A percentile compares a stretch with the other conserved stretches of the same genome.
These are phyloP conservation scores for Oxycera nigricornis DNA, from an alignment of 2,888 invertebrate species.

Conservation along the genomic window DNA sequence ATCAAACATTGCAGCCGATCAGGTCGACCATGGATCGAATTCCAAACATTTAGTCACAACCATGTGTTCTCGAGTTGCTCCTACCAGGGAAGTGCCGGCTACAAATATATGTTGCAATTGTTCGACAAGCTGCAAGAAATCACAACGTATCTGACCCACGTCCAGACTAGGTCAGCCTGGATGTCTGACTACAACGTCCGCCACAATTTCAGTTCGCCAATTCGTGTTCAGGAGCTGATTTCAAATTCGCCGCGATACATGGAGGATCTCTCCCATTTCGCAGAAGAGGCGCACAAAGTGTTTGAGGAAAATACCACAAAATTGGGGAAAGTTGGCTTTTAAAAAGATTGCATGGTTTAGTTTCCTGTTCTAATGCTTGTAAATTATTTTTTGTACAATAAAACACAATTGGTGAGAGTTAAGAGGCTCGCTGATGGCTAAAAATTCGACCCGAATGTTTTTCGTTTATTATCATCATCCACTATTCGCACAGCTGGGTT, in stretches of 20 bases:
- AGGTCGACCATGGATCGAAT: constrained; percentile 65
- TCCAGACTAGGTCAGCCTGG: constrained; percentile 65
- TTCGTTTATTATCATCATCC: too few species aligned
- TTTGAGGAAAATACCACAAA: constrained; percentile 87
- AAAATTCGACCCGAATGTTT: too few species aligned
- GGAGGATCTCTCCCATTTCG: constrained; percentile 65
- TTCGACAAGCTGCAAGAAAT: constrained; percentile 59
- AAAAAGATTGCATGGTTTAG: constrained; percentile 49
- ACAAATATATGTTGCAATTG: constrained; percentile 61
- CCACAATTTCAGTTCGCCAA: constrained; percentile 73
- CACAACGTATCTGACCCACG: constrained; percentile 57
- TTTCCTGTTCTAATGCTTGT: neutral
- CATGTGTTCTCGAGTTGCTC: constrained; percentile 71
- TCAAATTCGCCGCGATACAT: constrained; percentile 66
- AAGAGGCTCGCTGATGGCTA: neutral
- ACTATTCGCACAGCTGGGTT: too few species aligned
- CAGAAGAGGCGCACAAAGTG: constrained; percentile 65
- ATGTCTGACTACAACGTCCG: constrained; percentile 74
- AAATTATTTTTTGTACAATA: constrained; percentile 2
- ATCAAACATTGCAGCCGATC: constrained; percentile 55
- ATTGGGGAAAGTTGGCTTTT: constrained; percentile 88
- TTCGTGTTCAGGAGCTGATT: constrained; percentile 70
- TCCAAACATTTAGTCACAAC: constrained; percentile 68
- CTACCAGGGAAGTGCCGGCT: constrained; percentile 70
- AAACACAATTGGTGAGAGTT: neutral